A percentile compares a stretch with the other conserved stretches of the same genome.
phyloP scores from a whole-genome alignment of 2,797 vertebrate species.

The Gorsachius magnificus region DNA sequence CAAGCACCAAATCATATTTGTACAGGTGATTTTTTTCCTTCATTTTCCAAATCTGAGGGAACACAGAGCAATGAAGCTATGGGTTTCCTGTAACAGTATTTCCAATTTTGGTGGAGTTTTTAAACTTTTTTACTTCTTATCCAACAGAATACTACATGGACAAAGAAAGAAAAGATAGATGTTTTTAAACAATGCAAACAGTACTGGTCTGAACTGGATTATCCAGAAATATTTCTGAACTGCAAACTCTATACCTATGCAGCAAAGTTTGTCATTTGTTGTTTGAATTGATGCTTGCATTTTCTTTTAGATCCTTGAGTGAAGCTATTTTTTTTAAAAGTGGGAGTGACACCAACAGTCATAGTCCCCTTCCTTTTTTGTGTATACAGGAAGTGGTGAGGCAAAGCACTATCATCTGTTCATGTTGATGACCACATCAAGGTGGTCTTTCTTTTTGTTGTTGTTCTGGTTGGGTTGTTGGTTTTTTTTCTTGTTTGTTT shows the following conservation, averaged over 20 bases:
- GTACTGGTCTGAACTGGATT: neutral
- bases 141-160: neutral
- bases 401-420: neutral
- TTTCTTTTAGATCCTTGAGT: neutral
- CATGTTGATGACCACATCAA: neutral
- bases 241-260: neutral
- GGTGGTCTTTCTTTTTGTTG: neutral
- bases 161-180: neutral
- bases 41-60: neutral
- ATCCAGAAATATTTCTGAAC: neutral
- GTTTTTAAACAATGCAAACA: neutral
- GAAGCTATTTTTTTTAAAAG: neutral
- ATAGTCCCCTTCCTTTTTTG: neutral
- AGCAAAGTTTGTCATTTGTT: neutral
- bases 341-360: neutral
- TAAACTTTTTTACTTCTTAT: neutral
- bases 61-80: neutral
- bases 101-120: neutral
- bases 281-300: neutral
- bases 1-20: neutral
- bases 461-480: neutral
- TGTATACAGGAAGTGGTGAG: neutral
- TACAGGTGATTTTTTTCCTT: neutral
- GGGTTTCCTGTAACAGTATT: neutral
- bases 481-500: neutral